Base-by-base conservation (phyloP, 2,797 vertebrate genomes). In the Garrulus glandarius region DNA sequence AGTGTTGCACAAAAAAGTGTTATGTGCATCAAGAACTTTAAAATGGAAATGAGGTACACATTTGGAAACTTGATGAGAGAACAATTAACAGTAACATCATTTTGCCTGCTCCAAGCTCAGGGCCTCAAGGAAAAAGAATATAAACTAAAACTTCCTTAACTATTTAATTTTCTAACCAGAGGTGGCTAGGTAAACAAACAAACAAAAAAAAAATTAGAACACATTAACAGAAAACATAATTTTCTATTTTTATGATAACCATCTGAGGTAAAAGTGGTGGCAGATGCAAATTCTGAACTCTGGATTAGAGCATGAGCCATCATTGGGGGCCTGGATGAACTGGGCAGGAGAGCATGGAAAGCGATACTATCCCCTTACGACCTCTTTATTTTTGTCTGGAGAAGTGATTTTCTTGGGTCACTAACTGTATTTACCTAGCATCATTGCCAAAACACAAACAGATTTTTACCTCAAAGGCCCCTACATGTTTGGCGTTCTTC, bases 371-470 rank as follows among this genome's bases (percentile, higher is more conserved):
- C 32, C 64, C 29, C 72, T 84, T 15, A 37, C 0, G 18, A 79
- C 53, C 60, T 83, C 56, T 52, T 55, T 8, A n/a, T 59, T 78
- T 50, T 57, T 84, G 91, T 37, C 70, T 65, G 8, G 4, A 69
- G 43, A 92, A 87, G 9, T 14, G 16, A 84, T 59, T 89, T 91
- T 65, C 77, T 91, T 37, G 79, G 52, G 52, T 88, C 81, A 37
- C 43, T 50, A 47, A 53, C 29, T 7, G 49, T 15, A 65, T 69
- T 76, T 68, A 87, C 68, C 30, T 9, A 57, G 13, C 26, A 50
- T 4, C 63, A 74, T 29, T 39, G 43, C 69, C 89, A 84, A 78
- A 89, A 68, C 21, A 43, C 46, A 78, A 82, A 75, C 32, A 39
- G 7, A 74, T 52, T 56, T 80, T 74, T 34, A 74, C 34, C 55